Evolutionary conservation across 2,797 vertebrate species (phyloP), one percentile per base, ranked within the genome.

Genomic region (Microctenopoma stevenorrisi): DNA sequence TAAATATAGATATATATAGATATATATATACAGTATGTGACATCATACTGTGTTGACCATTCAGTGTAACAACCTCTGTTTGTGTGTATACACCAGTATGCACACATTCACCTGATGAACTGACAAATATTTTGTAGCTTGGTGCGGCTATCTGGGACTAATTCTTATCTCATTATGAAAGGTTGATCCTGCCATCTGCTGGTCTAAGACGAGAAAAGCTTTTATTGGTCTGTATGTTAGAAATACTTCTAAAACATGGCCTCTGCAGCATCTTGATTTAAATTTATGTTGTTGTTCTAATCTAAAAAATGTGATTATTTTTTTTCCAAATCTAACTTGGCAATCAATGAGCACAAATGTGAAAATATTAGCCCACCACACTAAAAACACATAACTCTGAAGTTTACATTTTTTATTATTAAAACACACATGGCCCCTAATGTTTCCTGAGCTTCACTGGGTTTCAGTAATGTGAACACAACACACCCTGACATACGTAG

Each of bases 181-280:
- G 74, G 67, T 55, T 69, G 90, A 89, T 49, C 35, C 81, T 90
- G 90, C 86, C 90, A 84, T 74, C 93, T 91, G 63, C 86, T 91
- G 91, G 88, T 76, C 40, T 13, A 48, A 70, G 74, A 61, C 53
- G 15, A 58, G 30, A 61, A 50, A 54, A 4, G 42, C 8, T 43
- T 67, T 75, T 15, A 54, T 54, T 72, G 62, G 8, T 5, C 3
- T 57, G 58, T 42, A 40, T 25, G 54, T 49, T 43, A 64, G n/a
- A 72, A 30, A 51, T 3, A 33, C 11, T 48, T 37, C 3, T 3
- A 58, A 53, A 43, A 22, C 13, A 69, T 52, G 43, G 40, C 1
- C 9, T 16, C 33, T 43, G 55, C 42, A 15, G 49, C 1, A 16
- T 10, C 58, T 56, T 53, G 7, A 70, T 37, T 59, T 35, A 15